Evolutionary conservation across 2,888 invertebrate genomes (phyloP).

Genomic region (Drosophila pegasa): DNA sequence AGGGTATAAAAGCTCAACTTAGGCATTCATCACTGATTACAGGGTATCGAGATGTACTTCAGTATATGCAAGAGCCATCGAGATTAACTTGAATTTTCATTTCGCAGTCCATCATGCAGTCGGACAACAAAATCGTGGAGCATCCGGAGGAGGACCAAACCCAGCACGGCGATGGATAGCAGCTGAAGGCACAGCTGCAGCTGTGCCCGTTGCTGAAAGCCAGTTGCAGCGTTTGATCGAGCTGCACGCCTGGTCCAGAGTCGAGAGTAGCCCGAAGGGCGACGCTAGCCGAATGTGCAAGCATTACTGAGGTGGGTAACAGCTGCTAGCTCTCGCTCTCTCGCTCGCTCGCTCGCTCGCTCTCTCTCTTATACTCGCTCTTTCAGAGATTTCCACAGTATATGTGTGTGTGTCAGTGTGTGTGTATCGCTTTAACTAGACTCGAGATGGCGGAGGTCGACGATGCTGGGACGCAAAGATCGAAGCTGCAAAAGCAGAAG

Average conservation of each 20-base stretch:
- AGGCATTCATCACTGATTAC: no score
- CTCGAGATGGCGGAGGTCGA: not conserved
- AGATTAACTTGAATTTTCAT: not conserved
- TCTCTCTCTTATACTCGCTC: conserved; percentile 4
- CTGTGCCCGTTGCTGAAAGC: conserved; percentile 30
- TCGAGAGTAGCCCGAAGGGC: not conserved
- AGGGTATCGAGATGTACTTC: not conserved
- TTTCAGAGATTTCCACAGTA: conserved; percentile 5
- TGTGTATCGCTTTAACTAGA: conserved; percentile 1
- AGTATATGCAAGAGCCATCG: not conserved
- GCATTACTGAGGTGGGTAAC: conserved; percentile 9
- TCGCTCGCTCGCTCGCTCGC: not conserved
- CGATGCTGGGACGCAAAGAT: not conserved
- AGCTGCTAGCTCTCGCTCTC: not conserved
- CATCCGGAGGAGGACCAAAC: conserved; percentile 78
- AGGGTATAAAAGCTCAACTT: no score
- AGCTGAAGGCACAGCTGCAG: conserved; percentile 10
- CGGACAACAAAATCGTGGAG: conserved; percentile 43
- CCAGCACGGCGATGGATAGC: conserved; percentile 77
- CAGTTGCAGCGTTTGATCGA: conserved; percentile 22
- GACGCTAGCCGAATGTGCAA: not conserved
- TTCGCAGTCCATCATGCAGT: conserved; percentile 11
- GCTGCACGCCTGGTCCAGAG: not conserved
- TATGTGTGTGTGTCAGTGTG: not conserved
- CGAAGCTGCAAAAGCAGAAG: not conserved